Base-by-base conservation (phyloP, 37 sponge, comb jelly and placozoan genomes). In the Spongilla lacustris region DNA sequence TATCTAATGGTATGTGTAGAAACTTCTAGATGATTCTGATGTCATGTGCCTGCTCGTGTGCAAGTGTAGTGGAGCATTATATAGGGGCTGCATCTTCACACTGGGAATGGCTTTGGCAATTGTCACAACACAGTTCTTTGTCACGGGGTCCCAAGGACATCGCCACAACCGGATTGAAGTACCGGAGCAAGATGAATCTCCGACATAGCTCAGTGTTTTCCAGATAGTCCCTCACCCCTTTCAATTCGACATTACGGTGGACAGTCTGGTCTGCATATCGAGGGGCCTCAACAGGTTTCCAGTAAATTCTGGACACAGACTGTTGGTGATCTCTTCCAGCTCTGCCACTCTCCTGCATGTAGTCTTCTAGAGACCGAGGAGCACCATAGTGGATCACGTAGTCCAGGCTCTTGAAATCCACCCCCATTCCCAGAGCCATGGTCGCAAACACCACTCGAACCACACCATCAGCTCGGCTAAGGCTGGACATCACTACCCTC, bases 261-360 rank as follows among this genome's bases (percentile, higher is more conserved):
- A 46, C 46, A 46, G 46, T 46, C 46, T 46, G 46, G 46, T 46
- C 46, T 46, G 46, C 46, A 46, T 46, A 46, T 46, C 46, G 46
- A 46, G 46, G 46, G 46, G 46, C 46, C 46, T 46, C 46, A 46
- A 46, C 46, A 46, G 46, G 48, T 41, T 72, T 83, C 33, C 19
- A 23, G 10, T 11, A 68, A 21, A 23, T 67, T 27, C 37, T 58
- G 26, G 22, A 17, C 58, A 69, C 14, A 13, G 27, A 22, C 68
- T 77, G 26, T 77, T 23, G 25, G 41, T 36, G 50, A 77, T 77
- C 26, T 86, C 87, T 58, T 41, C 87, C 81, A 33, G 46, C 81
- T n/a, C 87, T 21, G 66, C 87, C 87, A 34, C 80, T 68, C 68
- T 86, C 87, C 50, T 86, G 87, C 25, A 86, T 82, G 81, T 80